Percentiles rank a stretch among this genome's conserved stretches.
Evolutionary conservation across 2,797 vertebrate genomes (phyloP).

Genomic region (Crotalus adamanteus): DNA sequence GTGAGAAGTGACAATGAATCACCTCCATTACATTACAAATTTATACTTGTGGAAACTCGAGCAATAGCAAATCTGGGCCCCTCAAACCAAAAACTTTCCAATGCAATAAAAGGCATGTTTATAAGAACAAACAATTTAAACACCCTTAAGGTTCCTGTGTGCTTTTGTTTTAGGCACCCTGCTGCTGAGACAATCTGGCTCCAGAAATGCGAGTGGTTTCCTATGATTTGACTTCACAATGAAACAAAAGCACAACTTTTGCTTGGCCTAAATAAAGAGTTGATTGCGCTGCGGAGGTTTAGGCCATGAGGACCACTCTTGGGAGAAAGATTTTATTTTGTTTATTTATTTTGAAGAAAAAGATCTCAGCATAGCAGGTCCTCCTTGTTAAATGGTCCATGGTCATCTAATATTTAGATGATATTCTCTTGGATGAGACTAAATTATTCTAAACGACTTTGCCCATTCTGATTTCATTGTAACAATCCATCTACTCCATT

Average conservation of each 20-base stretch:
- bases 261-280: neutral
- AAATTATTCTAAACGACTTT: neutral
- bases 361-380: neutral
- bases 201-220: constrained; percentile 50
- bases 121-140: constrained; percentile 49
- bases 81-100: neutral
- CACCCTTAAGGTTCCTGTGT: neutral
- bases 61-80: neutral
- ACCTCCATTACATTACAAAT: neutral
- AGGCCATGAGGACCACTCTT: neutral
- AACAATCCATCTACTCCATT: neutral
- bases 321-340: neutral
- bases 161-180: constrained; percentile 34
- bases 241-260: neutral
- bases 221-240: constrained; percentile 57
- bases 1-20: neutral
- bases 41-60: neutral
- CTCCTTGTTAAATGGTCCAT: neutral
- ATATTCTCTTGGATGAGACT: neutral
- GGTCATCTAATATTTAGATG: neutral
- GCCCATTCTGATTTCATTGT: neutral
- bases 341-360: neutral
- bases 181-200: constrained; percentile 48
- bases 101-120: constrained; percentile 8
- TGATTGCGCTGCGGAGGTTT: neutral